Evolutionary conservation across 2,888 invertebrate species (phyloP).

Genomic region (Cheiracanthium punctorium): DNA sequence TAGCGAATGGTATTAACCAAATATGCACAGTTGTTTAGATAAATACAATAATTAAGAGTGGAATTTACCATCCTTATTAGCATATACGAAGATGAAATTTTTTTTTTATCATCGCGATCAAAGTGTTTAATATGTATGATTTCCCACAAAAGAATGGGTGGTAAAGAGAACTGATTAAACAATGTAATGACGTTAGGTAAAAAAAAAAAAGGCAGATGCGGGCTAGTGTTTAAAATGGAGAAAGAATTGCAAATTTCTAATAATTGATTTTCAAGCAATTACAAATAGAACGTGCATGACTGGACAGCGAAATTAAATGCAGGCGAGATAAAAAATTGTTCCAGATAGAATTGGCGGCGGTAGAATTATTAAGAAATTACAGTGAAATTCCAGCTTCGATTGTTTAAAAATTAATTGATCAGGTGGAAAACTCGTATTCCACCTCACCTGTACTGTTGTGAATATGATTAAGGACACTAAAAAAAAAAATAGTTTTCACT

Average conservation of each 20-base stretch:
- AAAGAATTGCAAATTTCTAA: background rate
- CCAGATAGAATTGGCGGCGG: background rate
- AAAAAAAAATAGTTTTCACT: background rate
- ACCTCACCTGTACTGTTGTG: constrained; percentile 10
- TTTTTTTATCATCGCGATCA: too few species aligned
- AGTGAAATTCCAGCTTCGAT: constrained; percentile 3
- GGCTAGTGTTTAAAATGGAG: background rate
- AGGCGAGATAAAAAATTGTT: constrained; percentile 1
- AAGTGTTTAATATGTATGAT: too few species aligned
- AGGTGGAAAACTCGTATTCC: constrained; percentile 1
- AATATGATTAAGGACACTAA: constrained; percentile 26
- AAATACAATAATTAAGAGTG: too few species aligned
- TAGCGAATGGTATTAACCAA: too few species aligned
- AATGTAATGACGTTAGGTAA: background rate
- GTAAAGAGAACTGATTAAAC: background rate
- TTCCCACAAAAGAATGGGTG: background rate
- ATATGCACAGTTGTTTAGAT: too few species aligned
- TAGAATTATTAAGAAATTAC: background rate
- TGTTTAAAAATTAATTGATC: constrained; percentile 21
- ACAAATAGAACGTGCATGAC: constrained; percentile 11
- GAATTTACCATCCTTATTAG: too few species aligned
- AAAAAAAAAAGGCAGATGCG: background rate
- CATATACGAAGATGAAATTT: too few species aligned
- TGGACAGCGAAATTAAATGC: constrained; percentile 11
- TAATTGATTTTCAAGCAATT: constrained; percentile 23